Percentiles rank a stretch among this genome's conserved stretches.
phyloP scores from a whole-genome alignment of 1,140 invertebrate species.

The Agrilus planipennis region DNA sequence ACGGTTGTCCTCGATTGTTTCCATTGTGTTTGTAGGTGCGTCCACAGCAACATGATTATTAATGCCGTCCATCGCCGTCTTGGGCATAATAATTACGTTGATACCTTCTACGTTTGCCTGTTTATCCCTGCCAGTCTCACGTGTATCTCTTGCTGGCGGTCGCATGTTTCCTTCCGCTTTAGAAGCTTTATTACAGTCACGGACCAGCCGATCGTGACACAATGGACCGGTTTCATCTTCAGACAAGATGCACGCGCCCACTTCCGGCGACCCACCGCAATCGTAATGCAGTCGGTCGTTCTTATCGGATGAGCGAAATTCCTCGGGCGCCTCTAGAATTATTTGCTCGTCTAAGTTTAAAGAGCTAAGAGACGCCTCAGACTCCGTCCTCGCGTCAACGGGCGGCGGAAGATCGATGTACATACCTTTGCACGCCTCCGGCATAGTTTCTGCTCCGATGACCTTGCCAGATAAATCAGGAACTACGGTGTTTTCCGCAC shows the following conservation, averaged over 20 bases:
- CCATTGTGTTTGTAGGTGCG: neutral
- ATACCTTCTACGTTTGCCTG: constrained; percentile 5
- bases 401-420: too few species aligned
- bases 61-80: too few species aligned
- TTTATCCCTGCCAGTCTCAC: constrained; percentile 6
- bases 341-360: neutral
- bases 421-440: too few species aligned
- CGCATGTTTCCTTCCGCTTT: constrained; percentile 8
- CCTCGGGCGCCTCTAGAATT: constrained; percentile 9
- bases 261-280: constrained; percentile 1
- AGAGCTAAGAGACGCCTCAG: neutral
- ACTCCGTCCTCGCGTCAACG: too few species aligned
- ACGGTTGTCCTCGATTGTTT: neutral
- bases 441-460: too few species aligned
- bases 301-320: constrained; percentile 9
- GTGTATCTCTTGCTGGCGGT: neutral
- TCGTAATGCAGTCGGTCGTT: neutral
- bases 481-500: too few species aligned
- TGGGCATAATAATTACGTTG: neutral
- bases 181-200: constrained; percentile 7
- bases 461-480: too few species aligned
- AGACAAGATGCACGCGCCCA: neutral
- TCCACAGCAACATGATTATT: too few species aligned
- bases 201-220: constrained; percentile 2
- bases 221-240: constrained; percentile 7